These are phyloP conservation scores for Enteromius argenteus DNA, from an alignment of 2,797 vertebrate species.

Conservation along the genomic window DNA sequence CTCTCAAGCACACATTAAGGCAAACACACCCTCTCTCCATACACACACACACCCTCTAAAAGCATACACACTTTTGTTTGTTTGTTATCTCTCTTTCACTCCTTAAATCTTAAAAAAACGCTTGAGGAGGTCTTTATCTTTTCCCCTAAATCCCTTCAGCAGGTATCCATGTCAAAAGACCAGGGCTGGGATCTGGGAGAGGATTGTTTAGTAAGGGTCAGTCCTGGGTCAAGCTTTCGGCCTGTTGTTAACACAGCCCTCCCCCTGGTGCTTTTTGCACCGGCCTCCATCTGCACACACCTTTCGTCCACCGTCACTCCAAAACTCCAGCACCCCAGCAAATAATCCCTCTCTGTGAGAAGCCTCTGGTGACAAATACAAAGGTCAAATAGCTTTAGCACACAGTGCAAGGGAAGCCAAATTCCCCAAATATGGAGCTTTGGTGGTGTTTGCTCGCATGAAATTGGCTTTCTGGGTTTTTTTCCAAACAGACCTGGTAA, in stretches of 20 bases:
- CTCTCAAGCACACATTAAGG: slow-evolving; percentile 73
- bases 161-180: slow-evolving; percentile 94
- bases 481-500: slow-evolving; percentile 81
- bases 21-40: slow-evolving; percentile 65
- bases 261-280: slow-evolving; percentile 59
- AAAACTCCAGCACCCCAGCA: slow-evolving; percentile 68
- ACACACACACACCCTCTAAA: slow-evolving; percentile 58
- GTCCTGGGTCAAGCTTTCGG: slow-evolving; percentile 87
- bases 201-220: slow-evolving; percentile 89
- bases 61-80: slow-evolving; percentile 73
- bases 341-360: slow-evolving; percentile 74
- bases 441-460: slow-evolving; percentile 77
- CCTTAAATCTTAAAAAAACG: slow-evolving; percentile 70
- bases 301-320: slow-evolving; percentile 63
- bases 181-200: slow-evolving; percentile 76
- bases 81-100: slow-evolving; percentile 75
- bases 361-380: slow-evolving; percentile 72
- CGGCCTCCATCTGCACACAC: slow-evolving; percentile 71
- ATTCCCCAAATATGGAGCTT: slow-evolving; percentile 74
- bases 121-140: slow-evolving; percentile 79
- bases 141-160: slow-evolving; percentile 77
- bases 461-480: slow-evolving; percentile 84
- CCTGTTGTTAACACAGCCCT: slow-evolving; percentile 84
- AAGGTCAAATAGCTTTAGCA: slow-evolving; percentile 71
- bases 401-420: slow-evolving; percentile 65